Percentiles rank a stretch among this genome's conserved stretches.
phyloP scores from a whole-genome alignment of 2,113 vertebrate species.

The Trachemys scripta region DNA sequence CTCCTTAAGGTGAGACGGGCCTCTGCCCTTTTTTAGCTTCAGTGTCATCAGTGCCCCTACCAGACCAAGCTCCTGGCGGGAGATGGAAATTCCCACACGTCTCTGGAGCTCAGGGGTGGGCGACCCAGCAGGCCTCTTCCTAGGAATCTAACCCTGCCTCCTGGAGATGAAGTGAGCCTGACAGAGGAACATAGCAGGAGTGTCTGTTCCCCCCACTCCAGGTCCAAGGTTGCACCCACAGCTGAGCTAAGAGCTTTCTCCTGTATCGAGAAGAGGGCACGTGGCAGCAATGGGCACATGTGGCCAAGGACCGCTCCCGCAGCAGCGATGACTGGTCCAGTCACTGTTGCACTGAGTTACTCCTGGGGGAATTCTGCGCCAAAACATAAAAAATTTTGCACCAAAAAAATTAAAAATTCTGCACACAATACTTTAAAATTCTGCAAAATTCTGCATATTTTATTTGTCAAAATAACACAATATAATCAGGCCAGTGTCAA shows the following conservation, averaged over 20 bases:
- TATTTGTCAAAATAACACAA: no score
- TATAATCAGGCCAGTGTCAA: no score
- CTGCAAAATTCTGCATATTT: no score
- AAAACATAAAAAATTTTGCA: no score
- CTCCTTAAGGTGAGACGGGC: neutral
- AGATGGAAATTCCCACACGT: neutral
- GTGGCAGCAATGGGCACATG: neutral
- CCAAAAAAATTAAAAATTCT: no score
- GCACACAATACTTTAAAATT: no score
- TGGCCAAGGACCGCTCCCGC: neutral
- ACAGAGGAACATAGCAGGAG: neutral
- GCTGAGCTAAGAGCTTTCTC: neutral
- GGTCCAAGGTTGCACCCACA: fast-evolving
- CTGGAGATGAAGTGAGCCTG: neutral
- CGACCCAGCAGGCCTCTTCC: neutral
- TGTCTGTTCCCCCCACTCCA: neutral
- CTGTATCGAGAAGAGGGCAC: neutral
- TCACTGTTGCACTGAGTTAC: neutral
- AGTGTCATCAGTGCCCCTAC: neutral
- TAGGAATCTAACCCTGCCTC: fast-evolving
- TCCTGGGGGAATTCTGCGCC: no score
- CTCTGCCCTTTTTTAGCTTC: neutral
- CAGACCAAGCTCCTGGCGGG: neutral
- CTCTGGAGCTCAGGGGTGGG: neutral
- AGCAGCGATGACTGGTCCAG: neutral